Evolutionary conservation across 2,888 invertebrate species (phyloP).

Genomic region (Drosophila fulvimacula): DNA sequence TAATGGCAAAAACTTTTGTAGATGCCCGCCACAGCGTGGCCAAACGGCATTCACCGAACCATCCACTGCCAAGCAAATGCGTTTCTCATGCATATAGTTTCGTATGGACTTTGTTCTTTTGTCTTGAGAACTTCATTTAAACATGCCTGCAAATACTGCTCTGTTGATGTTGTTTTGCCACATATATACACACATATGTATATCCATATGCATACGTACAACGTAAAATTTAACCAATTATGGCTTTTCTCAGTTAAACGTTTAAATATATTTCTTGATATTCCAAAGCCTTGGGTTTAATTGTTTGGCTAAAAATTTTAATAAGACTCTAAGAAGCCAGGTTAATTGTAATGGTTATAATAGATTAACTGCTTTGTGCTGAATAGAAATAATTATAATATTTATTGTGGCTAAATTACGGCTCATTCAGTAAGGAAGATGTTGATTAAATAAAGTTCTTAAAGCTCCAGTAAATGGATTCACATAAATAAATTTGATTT

Average conservation of each 20-base stretch:
- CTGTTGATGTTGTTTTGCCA: conserved; percentile 6
- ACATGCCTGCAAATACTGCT: conserved; percentile 7
- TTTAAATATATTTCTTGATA: background rate
- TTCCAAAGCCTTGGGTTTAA: background rate
- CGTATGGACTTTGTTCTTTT: conserved; percentile 1
- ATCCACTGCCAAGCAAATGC: background rate
- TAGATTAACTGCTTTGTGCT: no score
- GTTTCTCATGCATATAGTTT: conserved; percentile 28
- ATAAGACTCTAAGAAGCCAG: no score
- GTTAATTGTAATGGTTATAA: no score
- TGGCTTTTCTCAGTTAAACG: background rate
- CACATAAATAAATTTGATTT: no score
- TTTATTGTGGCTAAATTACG: no score
- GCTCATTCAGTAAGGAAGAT: no score
- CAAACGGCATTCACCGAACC: background rate
- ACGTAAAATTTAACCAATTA: background rate
- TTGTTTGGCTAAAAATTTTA: no score
- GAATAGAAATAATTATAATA: no score
- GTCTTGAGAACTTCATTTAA: conserved; percentile 4
- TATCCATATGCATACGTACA: no score
- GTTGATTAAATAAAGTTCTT: no score
- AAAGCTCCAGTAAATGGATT: no score
- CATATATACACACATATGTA: background rate
- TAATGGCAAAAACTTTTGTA: conserved; percentile 61
- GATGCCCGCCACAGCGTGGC: background rate